A percentile compares a stretch with the other conserved stretches of the same genome.
Conservation (phyloP, 2,888 invertebrate genomes). For the Drosophila kokeensis region DNA sequence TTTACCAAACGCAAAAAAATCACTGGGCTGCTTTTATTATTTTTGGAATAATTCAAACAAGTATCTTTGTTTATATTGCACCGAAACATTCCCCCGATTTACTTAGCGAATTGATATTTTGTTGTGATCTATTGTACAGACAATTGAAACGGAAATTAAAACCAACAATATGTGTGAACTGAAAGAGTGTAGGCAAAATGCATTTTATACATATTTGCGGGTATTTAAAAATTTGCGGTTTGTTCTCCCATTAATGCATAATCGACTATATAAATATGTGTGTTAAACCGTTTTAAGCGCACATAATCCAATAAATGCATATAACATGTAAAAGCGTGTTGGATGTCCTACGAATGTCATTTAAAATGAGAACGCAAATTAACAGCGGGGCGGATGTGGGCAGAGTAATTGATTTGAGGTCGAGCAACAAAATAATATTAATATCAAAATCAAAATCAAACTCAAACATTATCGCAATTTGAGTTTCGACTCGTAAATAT, state of each 20-base stretch:
- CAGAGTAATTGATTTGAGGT: constrained; percentile 35
- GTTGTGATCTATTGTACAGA: constrained; percentile 5
- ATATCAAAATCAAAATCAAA: constrained; percentile 4
- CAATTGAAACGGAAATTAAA: constrained; percentile 67
- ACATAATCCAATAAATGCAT: constrained; percentile 61
- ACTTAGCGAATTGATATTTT: constrained; percentile 29
- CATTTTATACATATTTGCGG: constrained; percentile 1
- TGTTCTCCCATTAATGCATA: constrained; percentile 60
- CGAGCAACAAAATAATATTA: constrained; percentile 7
- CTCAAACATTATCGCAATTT: not conserved
- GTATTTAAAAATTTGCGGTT: constrained; percentile 60
- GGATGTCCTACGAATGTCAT: constrained; percentile 31
- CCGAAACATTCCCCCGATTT: constrained; percentile 10
- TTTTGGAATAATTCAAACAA: not conserved
- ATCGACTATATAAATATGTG: constrained; percentile 48
- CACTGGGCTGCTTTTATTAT: not conserved
- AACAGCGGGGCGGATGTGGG: constrained; percentile 21
- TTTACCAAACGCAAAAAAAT: not conserved
- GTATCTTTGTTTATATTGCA: not conserved
- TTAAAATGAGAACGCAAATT: constrained; percentile 31
- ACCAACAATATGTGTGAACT: constrained; percentile 7
- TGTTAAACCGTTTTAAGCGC: constrained; percentile 50
- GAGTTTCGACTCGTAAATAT: not conserved
- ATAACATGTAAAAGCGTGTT: constrained; percentile 49
- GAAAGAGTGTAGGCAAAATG: not conserved